Evolutionary conservation across 2,888 invertebrate species (phyloP).

Genomic region (Phengaris alcon): DNA sequence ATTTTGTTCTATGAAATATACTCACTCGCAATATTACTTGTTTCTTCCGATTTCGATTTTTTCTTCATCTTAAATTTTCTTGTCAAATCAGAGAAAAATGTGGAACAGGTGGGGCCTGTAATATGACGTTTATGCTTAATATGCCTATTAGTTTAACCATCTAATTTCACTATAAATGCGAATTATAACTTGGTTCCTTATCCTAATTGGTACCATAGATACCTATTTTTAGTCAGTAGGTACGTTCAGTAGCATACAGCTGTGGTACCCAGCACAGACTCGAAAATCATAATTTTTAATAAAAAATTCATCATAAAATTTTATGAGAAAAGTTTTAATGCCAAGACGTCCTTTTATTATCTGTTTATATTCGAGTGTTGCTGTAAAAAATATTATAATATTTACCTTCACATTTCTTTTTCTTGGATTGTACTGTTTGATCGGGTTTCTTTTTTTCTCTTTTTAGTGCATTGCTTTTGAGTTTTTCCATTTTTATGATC

Average conservation of each 20-base stretch:
- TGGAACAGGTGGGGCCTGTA: constrained; percentile 66
- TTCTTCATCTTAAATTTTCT: constrained; percentile 58
- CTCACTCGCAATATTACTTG: neutral
- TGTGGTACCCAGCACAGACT: neutral
- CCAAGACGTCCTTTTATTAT: constrained; percentile 17
- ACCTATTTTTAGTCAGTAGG: neutral
- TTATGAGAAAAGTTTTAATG: constrained; percentile 10
- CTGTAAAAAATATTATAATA: neutral
- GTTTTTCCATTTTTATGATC: constrained; percentile 53
- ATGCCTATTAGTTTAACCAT: neutral
- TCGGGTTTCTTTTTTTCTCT: constrained; percentile 57
- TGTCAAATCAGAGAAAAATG: constrained; percentile 65
- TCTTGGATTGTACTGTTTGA: constrained; percentile 56
- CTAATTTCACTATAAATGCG: neutral
- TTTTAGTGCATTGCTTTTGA: constrained; percentile 56
- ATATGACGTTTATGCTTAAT: neutral
- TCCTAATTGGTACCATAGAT: too few species aligned
- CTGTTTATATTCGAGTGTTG: constrained; percentile 11
- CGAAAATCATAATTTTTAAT: constrained; percentile 6
- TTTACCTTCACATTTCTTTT: constrained; percentile 62
- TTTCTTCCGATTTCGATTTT: constrained; percentile 43
- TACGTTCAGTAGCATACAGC: neutral
- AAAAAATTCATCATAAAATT: constrained; percentile 8
- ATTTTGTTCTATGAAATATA: neutral
- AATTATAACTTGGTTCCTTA: too few species aligned